Evolutionary conservation across 2,888 invertebrate genomes (phyloP).

Genomic region (Sesia apiformis): DNA sequence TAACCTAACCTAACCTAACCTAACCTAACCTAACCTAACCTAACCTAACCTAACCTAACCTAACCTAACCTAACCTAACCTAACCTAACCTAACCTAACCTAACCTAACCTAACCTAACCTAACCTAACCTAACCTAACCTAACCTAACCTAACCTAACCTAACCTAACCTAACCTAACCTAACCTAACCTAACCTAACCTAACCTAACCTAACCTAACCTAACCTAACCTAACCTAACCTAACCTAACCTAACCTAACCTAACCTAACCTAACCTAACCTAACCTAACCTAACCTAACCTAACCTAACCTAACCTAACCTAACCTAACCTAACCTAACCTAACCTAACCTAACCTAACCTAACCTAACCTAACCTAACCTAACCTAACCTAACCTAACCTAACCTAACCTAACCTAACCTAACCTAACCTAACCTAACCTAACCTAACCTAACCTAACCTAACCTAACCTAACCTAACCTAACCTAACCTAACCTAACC

Average conservation of each 20-base stretch:
- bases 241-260: neutral
- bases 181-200: neutral
- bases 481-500: conserved; percentile 7
- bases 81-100: conserved; percentile 7
- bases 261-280: neutral
- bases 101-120: conserved; percentile 9
- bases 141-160: neutral
- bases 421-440: conserved; percentile 7
- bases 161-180: neutral
- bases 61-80: conserved; percentile 6
- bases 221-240: neutral
- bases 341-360: conserved; percentile 2
- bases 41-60: conserved; percentile 10
- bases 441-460: conserved; percentile 7
- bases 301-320: neutral
- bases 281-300: neutral
- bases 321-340: neutral
- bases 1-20: no score
- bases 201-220: neutral
- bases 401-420: conserved; percentile 7
- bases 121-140: neutral
- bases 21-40: conserved; percentile 10
- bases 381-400: conserved; percentile 7
- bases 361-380: conserved; percentile 5
- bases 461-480: conserved; percentile 7